phyloP scores from a whole-genome alignment of 2,113 vertebrate genomes.

The Cryptotis parvus region DNA sequence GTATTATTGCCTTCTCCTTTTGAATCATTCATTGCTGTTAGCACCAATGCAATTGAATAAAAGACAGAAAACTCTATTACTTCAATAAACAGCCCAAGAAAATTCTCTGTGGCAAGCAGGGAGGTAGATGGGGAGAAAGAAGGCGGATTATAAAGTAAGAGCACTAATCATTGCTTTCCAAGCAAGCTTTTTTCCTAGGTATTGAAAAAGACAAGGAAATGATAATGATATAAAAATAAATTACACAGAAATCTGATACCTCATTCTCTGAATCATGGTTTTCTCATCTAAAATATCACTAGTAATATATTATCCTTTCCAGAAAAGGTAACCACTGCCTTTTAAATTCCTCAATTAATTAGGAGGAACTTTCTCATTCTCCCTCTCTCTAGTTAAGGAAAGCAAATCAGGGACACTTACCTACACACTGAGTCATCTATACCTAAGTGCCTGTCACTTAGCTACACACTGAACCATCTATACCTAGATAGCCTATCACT shows the following conservation, averaged over 20 bases:
- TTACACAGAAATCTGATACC: not conserved
- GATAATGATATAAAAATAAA: not conserved
- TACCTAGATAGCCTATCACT: not conserved
- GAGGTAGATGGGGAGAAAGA: not conserved
- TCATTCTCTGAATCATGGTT: not conserved
- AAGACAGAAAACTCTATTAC: constrained; percentile 44
- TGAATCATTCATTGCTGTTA: constrained; percentile 22
- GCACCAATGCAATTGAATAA: constrained; percentile 24
- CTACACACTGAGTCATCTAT: not conserved
- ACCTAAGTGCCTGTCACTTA: not conserved
- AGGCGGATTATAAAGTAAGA: constrained; percentile 15
- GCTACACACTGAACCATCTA: not conserved
- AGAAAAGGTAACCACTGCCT: not conserved
- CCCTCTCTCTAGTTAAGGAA: not conserved
- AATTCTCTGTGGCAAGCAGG: not conserved
- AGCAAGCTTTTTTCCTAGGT: not conserved
- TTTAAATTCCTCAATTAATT: not conserved
- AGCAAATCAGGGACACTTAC: not conserved
- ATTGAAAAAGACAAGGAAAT: not conserved
- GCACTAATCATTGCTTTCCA: not conserved
- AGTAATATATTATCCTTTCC: constrained; percentile 19
- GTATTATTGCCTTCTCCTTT: not conserved
- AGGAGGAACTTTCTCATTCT: not conserved
- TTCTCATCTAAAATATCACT: constrained; percentile 18
- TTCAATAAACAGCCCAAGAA: constrained; percentile 43